These are phyloP conservation scores for Papilio machaon DNA, from an alignment of 1,140 invertebrate species.

Conservation along the genomic window DNA sequence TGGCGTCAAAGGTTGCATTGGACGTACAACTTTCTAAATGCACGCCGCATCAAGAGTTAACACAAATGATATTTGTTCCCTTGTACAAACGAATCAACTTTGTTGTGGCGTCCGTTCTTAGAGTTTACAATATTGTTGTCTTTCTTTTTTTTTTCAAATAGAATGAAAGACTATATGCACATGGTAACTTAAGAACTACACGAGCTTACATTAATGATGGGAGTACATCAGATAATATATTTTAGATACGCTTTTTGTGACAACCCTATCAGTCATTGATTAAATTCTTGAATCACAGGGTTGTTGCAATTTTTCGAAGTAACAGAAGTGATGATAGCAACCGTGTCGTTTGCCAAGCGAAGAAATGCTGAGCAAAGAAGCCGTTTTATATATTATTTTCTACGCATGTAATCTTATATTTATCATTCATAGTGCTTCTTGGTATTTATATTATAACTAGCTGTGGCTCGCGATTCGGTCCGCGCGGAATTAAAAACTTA, in stretches of 20 bases:
- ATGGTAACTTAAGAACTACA: not conserved
- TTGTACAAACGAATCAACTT: not conserved
- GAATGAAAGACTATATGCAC: no score
- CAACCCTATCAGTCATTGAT: not conserved
- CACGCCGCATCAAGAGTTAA: constrained; percentile 12
- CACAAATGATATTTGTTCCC: not conserved
- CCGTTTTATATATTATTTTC: not conserved
- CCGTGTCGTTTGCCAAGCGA: not conserved
- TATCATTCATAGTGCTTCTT: not conserved
- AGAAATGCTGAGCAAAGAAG: not conserved
- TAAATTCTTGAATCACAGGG: not conserved
- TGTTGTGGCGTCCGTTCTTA: not conserved
- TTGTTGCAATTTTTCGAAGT: not conserved
- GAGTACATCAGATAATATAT: no score
- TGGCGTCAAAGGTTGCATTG: not conserved
- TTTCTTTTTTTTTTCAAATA: no score
- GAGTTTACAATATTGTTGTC: no score
- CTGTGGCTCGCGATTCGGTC: no score
- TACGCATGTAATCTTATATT: not conserved
- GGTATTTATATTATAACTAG: no score
- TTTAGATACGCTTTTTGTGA: no score
- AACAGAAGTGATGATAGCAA: not conserved
- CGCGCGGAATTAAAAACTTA: no score
- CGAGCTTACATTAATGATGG: not conserved
- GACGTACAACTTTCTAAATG: constrained; percentile 5